Base-by-base conservation (phyloP, 2,888 invertebrate species). In the Tineola bisselliella region DNA sequence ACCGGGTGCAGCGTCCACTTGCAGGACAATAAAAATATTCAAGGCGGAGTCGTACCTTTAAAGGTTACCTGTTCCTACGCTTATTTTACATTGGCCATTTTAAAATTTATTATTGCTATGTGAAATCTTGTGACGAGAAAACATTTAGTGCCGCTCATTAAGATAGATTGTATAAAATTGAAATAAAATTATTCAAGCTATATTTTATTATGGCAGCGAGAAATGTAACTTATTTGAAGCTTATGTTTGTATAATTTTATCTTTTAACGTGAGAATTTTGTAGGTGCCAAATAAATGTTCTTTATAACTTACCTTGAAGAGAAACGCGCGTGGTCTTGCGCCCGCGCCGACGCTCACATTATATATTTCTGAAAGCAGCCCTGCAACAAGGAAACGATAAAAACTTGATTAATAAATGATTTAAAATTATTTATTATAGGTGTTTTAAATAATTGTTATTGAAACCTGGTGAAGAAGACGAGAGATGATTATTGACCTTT, bases 251-350 rank as follows among this genome's bases (percentile, higher is more conserved):
- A 31, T 12, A 38, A 38, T 38, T 25, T 25, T 25, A 6, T 25
- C 2, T 25, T 25, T 25, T 25, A 25, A 4, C 25, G 25, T 25
- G n/a, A 38, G 38, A 3, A 38, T 38, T 38, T 38, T 38, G 38
- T 38, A 38, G n/a, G n/a, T n/a, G n/a, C 10, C 3, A 38, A 38
- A 38, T 38, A 12, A 38, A 12, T 38, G n/a, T 38, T 6, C 38
- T 38, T 38, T 38, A 12, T 12, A 17, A 18, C 79, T 84, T 76
- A 84, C 86, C 86, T 86, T 86, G 81, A 76, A 71, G 74, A 75
- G 73, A 81, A 78, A 77, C 73, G 77, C 77, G 77, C 79, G 72
- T 72, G 67, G 75, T 75, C 76, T 74, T 76, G 78, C 80, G 81
- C 84, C 77, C 15, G 58, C 58, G 58, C 33, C 33, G 31, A 31